Base-by-base conservation (phyloP, 2,888 invertebrate genomes). In the Scelioninae gen. 2 region DNA sequence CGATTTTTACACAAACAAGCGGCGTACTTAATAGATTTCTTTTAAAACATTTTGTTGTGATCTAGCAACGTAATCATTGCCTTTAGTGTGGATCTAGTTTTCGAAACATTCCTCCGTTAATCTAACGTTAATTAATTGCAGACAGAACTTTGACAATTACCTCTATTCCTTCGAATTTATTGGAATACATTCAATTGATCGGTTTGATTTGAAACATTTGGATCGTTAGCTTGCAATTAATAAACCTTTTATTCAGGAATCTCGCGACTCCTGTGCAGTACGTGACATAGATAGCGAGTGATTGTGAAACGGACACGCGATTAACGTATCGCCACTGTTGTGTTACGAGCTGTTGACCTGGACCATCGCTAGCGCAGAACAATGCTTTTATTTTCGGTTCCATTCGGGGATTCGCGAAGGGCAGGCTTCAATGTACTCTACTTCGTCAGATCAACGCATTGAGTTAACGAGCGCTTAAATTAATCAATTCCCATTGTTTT, bases 1-100 rank as follows among this genome's bases (percentile, higher is more conserved):
- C n/a, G n/a, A n/a, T n/a, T n/a, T n/a, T n/a, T 63, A 67, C 61
- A 50, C 53, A 72, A 46, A 22, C 10, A 18, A 53, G 35, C 22
- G 37, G 35, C 46, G 16, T 53, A 19, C 9, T 16, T 7, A 19
- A 50, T 13, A n/a, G 18, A 0, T 48, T 67, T 63, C 13, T 1
- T n/a, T 53, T 39, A 9, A 13, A 4, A 2, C 35, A 1, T 61
- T 19, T 10, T 10, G n/a, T 50, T 48, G 46, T 19, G 22, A 35
- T 10, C 19, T 16, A 13, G 7, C 41, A 4, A 10, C n/a, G 16
- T n/a, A 48, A 28, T 7, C 7, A 9, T 35, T 6, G 48, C 50
- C 11, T 7, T 52, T 25, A 10, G 16, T 19, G n/a, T 19, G 33
- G 13, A 15, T 16, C 48, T 7, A 28, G 16, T 25, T 45, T 45